phyloP scores from a whole-genome alignment of 2,113 vertebrate genomes.

The Oxyura jamaicensis region DNA sequence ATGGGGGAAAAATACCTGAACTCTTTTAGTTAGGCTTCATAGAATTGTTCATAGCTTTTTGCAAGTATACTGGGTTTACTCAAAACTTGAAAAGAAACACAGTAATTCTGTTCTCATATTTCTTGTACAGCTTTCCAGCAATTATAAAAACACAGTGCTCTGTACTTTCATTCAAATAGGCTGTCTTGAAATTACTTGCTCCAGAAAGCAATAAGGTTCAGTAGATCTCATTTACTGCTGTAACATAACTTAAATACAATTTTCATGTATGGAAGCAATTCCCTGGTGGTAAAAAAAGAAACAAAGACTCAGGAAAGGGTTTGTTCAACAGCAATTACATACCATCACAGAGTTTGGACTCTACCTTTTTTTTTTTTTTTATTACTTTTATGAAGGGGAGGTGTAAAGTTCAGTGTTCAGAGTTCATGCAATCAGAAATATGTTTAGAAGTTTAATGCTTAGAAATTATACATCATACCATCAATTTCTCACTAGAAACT shows the following conservation, averaged over 20 bases:
- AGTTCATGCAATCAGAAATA: background rate
- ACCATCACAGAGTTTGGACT: background rate
- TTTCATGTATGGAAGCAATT: conserved; percentile 42
- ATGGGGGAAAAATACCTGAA: background rate
- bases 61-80: conserved; percentile 14
- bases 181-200: conserved; percentile 53
- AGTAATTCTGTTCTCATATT: conserved; percentile 23
- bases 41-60: conserved; percentile 13
- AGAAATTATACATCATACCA: background rate
- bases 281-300: background rate
- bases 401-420: background rate
- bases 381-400: background rate
- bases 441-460: background rate
- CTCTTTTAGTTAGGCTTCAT: background rate
- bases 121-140: background rate
- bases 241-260: background rate
- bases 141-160: conserved; percentile 36
- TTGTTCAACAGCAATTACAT: conserved; percentile 26
- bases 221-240: conserved; percentile 32
- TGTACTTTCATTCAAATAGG: conserved; percentile 5
- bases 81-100: conserved; percentile 29
- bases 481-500: background rate
- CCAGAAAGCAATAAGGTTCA: background rate
- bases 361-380: background rate
- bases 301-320: background rate